phyloP scores from a whole-genome alignment of 1,140 invertebrate species.

The Pachypeltis micranthus region DNA sequence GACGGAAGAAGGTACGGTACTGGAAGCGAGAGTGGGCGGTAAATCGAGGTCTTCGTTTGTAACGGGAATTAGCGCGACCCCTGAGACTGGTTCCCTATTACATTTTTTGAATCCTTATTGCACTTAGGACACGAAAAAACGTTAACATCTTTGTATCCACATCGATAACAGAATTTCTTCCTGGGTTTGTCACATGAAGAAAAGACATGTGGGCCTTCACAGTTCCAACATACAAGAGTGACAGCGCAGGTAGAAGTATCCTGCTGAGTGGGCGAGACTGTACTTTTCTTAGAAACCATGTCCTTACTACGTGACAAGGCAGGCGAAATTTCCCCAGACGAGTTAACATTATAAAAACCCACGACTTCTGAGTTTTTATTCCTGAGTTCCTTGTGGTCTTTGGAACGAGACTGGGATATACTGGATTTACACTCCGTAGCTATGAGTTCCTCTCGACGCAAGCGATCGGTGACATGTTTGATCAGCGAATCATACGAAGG shows the following conservation, averaged over 20 bases:
- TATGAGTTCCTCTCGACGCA: too few relatives aligned
- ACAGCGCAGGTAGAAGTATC: background rate
- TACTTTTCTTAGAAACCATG: background rate
- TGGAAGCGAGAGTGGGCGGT: background rate
- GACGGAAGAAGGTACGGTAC: background rate
- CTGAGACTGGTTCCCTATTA: background rate
- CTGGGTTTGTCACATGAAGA: too few relatives aligned
- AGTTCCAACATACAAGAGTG: background rate
- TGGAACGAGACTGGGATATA: background rate
- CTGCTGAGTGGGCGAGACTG: background rate
- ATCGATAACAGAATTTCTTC: background rate
- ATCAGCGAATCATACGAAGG: background rate
- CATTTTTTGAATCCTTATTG: too few relatives aligned
- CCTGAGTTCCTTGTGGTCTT: background rate
- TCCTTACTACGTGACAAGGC: too few relatives aligned
- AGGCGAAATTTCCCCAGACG: background rate
- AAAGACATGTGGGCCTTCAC: background rate
- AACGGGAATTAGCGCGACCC: background rate
- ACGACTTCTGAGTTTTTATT: background rate
- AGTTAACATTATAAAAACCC: background rate
- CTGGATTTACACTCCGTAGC: background rate
- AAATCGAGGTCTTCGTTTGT: background rate
- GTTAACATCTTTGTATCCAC: background rate
- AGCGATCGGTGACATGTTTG: too few relatives aligned
- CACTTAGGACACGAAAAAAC: background rate